Evolutionary conservation across 2,888 invertebrate species (phyloP).

Genomic region (Aethes cnicana): DNA sequence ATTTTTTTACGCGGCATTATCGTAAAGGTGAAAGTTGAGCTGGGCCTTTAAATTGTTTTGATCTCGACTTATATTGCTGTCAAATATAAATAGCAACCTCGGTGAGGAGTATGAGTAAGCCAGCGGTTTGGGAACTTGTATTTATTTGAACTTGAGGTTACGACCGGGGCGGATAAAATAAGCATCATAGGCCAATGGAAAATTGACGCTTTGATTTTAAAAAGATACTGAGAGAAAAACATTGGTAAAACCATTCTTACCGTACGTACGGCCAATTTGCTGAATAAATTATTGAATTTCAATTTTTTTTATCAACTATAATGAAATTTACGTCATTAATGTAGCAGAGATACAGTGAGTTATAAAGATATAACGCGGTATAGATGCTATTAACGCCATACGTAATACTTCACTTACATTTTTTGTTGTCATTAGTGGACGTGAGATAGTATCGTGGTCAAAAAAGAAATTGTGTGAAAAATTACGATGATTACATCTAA

Average conservation of each 20-base stretch:
- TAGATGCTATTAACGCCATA: slow-evolving; percentile 1
- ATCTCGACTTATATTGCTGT: slow-evolving; percentile 2
- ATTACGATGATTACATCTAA: slow-evolving; percentile 81
- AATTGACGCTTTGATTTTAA: no score
- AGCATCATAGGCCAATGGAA: no score
- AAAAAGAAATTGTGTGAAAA: slow-evolving; percentile 82
- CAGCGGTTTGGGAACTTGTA: no score
- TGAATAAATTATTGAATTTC: no score
- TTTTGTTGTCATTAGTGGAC: slow-evolving; percentile 79
- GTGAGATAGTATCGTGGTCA: slow-evolving; percentile 66
- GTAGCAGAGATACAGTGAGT: neutral
- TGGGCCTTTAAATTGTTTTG: slow-evolving; percentile 21
- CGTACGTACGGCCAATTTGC: no score
- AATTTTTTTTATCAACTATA: no score
- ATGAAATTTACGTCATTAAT: no score
- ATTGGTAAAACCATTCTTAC: no score
- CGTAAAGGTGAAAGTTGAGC: slow-evolving; percentile 49
- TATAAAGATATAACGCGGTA: neutral
- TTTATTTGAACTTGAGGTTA: no score
- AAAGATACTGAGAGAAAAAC: no score
- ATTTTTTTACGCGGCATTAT: slow-evolving; percentile 52
- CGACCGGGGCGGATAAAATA: no score
- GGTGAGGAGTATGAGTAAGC: slow-evolving; percentile 2
- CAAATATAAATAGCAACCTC: slow-evolving; percentile 4
- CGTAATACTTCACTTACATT: slow-evolving; percentile 54